Conservation (phyloP, 2,888 invertebrate genomes). For the Aphidoletes aphidimyza region DNA sequence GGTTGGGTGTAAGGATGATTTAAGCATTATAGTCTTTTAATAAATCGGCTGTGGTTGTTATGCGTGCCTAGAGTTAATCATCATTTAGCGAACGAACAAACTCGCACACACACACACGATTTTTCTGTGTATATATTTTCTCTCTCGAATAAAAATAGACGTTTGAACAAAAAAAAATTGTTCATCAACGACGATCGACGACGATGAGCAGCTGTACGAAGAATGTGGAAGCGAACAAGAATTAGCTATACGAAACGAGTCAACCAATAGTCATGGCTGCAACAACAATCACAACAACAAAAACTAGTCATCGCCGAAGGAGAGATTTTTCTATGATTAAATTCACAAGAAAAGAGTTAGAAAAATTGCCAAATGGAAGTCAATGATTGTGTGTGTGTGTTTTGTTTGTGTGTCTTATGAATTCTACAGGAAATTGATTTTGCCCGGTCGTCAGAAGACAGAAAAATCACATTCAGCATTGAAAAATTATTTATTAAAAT, state of each 20-base stretch:
- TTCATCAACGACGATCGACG: no score
- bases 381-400: no score
- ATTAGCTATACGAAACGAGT: background rate
- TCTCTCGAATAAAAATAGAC: background rate
- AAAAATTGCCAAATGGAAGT: background rate
- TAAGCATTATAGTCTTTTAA: constrained; percentile 33
- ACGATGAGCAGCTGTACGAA: no score
- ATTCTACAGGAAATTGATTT: background rate
- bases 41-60: constrained; percentile 35
- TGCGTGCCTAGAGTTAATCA: constrained; percentile 47
- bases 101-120: constrained; percentile 16
- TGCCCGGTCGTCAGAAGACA: background rate
- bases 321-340: background rate
- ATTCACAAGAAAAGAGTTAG: background rate
- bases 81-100: constrained; percentile 51
- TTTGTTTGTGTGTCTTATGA: background rate
- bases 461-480: background rate
- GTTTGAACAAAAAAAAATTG: no score
- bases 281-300: background rate
- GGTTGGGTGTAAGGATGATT: constrained; percentile 33
- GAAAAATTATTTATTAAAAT: background rate
- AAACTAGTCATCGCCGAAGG: background rate
- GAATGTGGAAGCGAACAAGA: constrained; percentile 17
- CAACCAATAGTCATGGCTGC: background rate
- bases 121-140: no score